These are phyloP conservation scores for Aplochiton taeniatus DNA, from an alignment of 2,797 vertebrate species.

Conservation along the genomic window DNA sequence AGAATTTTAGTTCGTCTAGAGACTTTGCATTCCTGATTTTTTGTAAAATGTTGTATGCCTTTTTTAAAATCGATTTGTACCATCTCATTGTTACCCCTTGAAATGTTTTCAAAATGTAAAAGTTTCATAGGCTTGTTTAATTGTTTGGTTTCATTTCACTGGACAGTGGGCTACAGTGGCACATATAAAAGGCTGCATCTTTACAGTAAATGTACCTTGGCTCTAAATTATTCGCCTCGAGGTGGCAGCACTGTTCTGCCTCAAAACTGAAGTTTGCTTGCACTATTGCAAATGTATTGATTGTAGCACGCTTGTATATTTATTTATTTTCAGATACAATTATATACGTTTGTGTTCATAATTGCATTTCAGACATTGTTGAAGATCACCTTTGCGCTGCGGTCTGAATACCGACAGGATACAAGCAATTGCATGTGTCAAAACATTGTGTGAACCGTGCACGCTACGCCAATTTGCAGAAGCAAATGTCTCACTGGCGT, in stretches of 20 bases:
- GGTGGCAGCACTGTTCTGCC: slow-evolving; percentile 54
- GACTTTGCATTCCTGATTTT: background rate
- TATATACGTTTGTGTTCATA: slow-evolving; percentile 15
- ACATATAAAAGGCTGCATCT: background rate
- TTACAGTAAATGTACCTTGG: too few species aligned
- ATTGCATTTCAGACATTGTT: slow-evolving; percentile 32
- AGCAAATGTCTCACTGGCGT: too few species aligned
- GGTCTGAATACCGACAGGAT: too few species aligned
- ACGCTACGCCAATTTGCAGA: too few species aligned
- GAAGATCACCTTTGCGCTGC: background rate
- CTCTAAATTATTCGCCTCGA: slow-evolving; percentile 29
- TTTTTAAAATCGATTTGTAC: background rate
- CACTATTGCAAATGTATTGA: slow-evolving; percentile 21
- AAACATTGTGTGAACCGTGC: too few species aligned
- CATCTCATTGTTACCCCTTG: too few species aligned
- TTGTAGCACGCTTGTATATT: slow-evolving; percentile 32
- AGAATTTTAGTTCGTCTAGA: background rate
- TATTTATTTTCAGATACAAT: slow-evolving; percentile 38
- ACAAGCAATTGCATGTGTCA: too few species aligned
- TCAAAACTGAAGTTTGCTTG: background rate
- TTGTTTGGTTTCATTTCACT: too few species aligned
- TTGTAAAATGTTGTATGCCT: background rate
- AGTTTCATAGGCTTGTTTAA: too few species aligned
- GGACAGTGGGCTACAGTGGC: too few species aligned
- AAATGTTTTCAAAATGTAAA: too few species aligned